Percentiles rank a stretch among this genome's conserved stretches.
Conservation (phyloP, 2,888 invertebrate species). For the Noctuana brunneofusca region DNA sequence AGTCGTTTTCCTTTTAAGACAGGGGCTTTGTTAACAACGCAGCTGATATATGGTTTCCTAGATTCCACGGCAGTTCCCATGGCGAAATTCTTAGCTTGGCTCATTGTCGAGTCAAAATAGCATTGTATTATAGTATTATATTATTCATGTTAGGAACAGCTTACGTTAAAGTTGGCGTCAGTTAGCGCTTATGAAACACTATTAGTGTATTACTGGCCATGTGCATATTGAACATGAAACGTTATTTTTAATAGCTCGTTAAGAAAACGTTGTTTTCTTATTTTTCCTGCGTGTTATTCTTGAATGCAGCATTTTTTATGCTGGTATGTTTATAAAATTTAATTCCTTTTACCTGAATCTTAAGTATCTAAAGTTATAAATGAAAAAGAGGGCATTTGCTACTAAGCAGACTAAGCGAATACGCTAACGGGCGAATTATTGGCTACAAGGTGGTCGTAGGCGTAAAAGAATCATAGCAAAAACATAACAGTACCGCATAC, state of each 20-base stretch:
- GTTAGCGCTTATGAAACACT: not conserved
- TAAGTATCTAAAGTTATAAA: too few relatives aligned
- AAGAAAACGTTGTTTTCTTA: not conserved
- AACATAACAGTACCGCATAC: conserved; percentile 21
- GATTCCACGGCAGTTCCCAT: conserved; percentile 42
- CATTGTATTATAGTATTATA: conserved; percentile 64
- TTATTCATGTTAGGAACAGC: conserved; percentile 52
- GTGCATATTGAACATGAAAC: not conserved
- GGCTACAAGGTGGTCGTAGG: too few relatives aligned
- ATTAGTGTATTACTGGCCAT: not conserved
- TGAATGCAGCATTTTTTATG: too few relatives aligned
- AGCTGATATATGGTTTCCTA: conserved; percentile 55
- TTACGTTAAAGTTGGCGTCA: conserved; percentile 35
- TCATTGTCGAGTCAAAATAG: conserved; percentile 56
- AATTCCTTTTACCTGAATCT: too few relatives aligned
- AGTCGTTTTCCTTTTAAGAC: conserved; percentile 55
- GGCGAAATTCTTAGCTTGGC: conserved; percentile 28
- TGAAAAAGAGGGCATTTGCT: too few relatives aligned
- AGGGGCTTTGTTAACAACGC: conserved; percentile 47
- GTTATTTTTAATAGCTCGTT: not conserved
- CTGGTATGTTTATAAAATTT: too few relatives aligned
- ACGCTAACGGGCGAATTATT: too few relatives aligned
- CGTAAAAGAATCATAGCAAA: not conserved
- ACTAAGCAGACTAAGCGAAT: too few relatives aligned
- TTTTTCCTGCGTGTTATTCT: not conserved